These are phyloP conservation scores for Hedya salicella DNA, from an alignment of 2,888 invertebrate genomes.

Conservation along the genomic window DNA sequence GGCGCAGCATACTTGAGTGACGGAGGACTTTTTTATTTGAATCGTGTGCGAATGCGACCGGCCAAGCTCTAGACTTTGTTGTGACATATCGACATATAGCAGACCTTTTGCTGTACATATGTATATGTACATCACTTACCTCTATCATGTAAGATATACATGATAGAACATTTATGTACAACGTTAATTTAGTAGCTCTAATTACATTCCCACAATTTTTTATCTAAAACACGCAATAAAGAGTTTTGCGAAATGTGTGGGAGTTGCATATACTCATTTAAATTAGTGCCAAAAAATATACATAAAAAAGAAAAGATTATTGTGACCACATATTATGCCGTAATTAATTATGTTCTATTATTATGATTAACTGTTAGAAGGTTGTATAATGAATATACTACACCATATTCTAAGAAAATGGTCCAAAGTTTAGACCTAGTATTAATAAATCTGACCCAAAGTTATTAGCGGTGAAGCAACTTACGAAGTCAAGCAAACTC, in stretches of 20 bases:
- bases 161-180: too few relatives aligned
- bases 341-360: too few relatives aligned
- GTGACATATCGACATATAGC: constrained; percentile 59
- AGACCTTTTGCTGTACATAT: constrained; percentile 45
- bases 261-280: too few relatives aligned
- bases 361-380: background rate
- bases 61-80: constrained; percentile 58
- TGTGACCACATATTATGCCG: too few relatives aligned
- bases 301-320: too few relatives aligned
- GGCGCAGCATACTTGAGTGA: constrained; percentile 84
- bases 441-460: constrained; percentile 25
- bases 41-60: constrained; percentile 82
- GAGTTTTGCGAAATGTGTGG: too few relatives aligned
- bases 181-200: too few relatives aligned
- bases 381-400: background rate
- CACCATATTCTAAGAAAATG: background rate
- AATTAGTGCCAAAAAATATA: too few relatives aligned
- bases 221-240: too few relatives aligned
- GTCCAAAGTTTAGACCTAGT: background rate
- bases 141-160: too few relatives aligned
- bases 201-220: too few relatives aligned
- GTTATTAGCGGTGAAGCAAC: constrained; percentile 23
- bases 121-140: background rate
- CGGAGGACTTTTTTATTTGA: constrained; percentile 84
- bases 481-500: constrained; percentile 25